A percentile compares a stretch with the other conserved stretches of the same genome.
Conservation (phyloP, 2,888 invertebrate species). For the Agriopis aurantiaria region DNA sequence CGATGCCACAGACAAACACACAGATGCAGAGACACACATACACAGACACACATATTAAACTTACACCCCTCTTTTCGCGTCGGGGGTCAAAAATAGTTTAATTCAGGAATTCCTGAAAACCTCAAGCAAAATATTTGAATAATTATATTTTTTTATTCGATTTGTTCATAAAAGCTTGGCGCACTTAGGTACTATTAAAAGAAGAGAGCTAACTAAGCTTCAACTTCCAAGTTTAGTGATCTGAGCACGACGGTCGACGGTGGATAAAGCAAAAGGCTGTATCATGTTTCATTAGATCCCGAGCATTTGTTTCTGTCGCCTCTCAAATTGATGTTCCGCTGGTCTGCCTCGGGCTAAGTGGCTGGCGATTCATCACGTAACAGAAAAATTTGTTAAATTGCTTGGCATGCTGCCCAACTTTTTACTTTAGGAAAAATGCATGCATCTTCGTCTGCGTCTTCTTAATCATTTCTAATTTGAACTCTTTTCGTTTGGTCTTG, state of each 20-base stretch:
- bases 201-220: neutral
- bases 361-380: slow-evolving; percentile 11
- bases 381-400: slow-evolving; percentile 5
- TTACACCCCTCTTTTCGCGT: too few relatives aligned
- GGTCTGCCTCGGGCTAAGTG: slow-evolving; percentile 23
- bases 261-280: slow-evolving; percentile 21
- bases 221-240: slow-evolving; percentile 9
- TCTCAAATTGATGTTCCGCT: slow-evolving; percentile 24
- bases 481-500: neutral
- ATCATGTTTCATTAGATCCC: slow-evolving; percentile 28
- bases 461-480: neutral
- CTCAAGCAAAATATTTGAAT: too few relatives aligned
- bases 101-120: too few relatives aligned
- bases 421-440: neutral
- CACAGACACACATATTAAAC: too few relatives aligned
- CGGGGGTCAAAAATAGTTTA: too few relatives aligned
- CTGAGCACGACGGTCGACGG: slow-evolving; percentile 1
- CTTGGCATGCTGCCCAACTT: neutral
- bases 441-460: neutral
- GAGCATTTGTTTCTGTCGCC: slow-evolving; percentile 31
- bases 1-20: too few relatives aligned
- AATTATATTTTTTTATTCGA: too few relatives aligned
- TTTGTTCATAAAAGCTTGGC: neutral
- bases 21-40: too few relatives aligned
- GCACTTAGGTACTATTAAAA: neutral